A percentile compares a stretch with the other conserved stretches of the same genome.
These are phyloP conservation scores for Acyrthosiphon pisum DNA, from an alignment of 1,140 invertebrate species.

Conservation along the genomic window DNA sequence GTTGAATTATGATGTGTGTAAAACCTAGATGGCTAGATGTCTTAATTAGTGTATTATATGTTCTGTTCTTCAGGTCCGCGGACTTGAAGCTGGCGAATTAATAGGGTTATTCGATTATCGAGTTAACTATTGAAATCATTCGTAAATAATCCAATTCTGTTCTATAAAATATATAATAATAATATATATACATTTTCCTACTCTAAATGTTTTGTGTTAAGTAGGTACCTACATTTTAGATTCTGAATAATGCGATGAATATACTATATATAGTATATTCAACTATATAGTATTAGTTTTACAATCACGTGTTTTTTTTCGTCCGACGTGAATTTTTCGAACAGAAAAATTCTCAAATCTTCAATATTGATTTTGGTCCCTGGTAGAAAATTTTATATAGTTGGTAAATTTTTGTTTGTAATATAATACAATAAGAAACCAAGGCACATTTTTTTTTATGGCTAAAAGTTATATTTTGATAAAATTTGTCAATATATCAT, in stretches of 20 bases:
- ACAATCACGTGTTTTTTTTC: too few species aligned
- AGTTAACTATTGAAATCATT: background rate
- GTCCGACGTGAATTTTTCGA: too few species aligned
- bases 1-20: background rate
- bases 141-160: background rate
- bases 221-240: background rate
- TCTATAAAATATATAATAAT: background rate
- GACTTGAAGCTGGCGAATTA: background rate
- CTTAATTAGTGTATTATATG: slow-evolving; percentile 26
- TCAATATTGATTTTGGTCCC: too few species aligned
- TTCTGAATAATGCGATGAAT: background rate
- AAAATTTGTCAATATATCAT: too few species aligned
- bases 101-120: background rate
- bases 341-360: too few species aligned
- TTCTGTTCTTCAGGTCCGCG: background rate
- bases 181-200: background rate
- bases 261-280: too few species aligned
- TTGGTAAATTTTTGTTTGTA: too few species aligned
- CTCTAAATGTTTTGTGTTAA: background rate
- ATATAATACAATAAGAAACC: too few species aligned
- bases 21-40: slow-evolving; percentile 27
- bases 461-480: too few species aligned
- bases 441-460: too few species aligned
- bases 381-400: too few species aligned
- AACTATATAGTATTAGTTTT: too few species aligned